These are phyloP conservation scores for Liopterus haemorrhoidalis DNA, from an alignment of 2,888 invertebrate species.

Conservation along the genomic window DNA sequence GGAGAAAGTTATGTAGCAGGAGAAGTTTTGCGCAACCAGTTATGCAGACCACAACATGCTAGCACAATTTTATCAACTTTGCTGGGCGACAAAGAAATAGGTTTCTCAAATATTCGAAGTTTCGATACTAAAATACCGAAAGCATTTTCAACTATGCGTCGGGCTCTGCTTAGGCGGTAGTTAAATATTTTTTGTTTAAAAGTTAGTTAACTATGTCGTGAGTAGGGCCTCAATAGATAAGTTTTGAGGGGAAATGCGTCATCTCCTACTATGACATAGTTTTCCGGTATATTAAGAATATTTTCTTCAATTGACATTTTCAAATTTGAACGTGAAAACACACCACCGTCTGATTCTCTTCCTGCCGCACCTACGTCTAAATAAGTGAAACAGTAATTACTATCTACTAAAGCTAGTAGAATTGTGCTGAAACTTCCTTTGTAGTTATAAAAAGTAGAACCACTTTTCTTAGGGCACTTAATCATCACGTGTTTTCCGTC, in stretches of 20 bases:
- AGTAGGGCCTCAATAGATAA: not conserved
- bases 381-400: too few species aligned
- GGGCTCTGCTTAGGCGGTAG: not conserved
- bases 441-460: too few species aligned
- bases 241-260: not conserved
- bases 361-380: too few species aligned
- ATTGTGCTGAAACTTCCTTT: too few species aligned
- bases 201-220: not conserved
- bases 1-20: constrained; percentile 1
- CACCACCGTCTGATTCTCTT: too few species aligned
- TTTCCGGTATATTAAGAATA: too few species aligned
- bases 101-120: constrained; percentile 10
- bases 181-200: constrained; percentile 1
- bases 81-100: not conserved
- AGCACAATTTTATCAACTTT: constrained; percentile 9
- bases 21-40: constrained; percentile 15
- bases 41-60: constrained; percentile 7
- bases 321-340: too few species aligned
- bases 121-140: too few species aligned
- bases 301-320: too few species aligned
- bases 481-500: too few species aligned
- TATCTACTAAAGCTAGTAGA: too few species aligned
- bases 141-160: constrained; percentile 1
- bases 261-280: not conserved
- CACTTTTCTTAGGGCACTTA: too few species aligned